A percentile compares a stretch with the other conserved stretches of the same genome.
phyloP scores from a whole-genome alignment of 2,888 invertebrate species.

The Drosophila mayaguana region DNA sequence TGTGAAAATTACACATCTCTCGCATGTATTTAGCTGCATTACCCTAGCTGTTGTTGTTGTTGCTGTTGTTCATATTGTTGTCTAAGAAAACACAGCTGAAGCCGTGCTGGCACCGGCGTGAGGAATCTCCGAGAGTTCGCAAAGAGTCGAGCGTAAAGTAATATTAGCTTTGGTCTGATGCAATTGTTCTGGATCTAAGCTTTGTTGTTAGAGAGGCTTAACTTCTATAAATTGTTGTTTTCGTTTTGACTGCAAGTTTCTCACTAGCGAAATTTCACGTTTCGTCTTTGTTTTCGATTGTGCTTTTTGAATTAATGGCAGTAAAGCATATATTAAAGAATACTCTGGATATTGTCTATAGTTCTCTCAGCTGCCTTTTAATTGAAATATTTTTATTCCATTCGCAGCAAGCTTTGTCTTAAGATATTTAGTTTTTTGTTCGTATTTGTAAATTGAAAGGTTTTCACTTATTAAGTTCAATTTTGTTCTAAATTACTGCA shows the following conservation, averaged over 20 bases:
- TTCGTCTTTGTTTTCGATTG: background rate
- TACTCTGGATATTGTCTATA: background rate
- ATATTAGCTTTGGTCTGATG: background rate
- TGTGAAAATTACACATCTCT: constrained; percentile 51
- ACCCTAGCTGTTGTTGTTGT: constrained; percentile 5
- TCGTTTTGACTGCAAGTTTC: background rate
- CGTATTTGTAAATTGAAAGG: background rate
- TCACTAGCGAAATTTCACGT: background rate
- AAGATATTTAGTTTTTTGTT: background rate
- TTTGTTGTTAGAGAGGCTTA: background rate
- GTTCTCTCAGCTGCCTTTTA: background rate
- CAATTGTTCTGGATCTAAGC: background rate
- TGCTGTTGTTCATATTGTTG: constrained; percentile 11
- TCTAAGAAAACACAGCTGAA: constrained; percentile 22
- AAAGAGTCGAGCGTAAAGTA: constrained; percentile 8
- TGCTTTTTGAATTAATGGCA: background rate
- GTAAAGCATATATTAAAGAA: background rate
- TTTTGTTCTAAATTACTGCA: constrained; percentile 38
- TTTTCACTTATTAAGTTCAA: background rate
- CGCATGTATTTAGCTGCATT: constrained; percentile 29
- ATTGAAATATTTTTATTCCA: background rate
- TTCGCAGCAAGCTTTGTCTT: constrained; percentile 4
- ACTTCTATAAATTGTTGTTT: background rate
- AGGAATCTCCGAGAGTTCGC: background rate
- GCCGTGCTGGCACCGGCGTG: background rate